Conservation (phyloP, 2,888 invertebrate genomes). For the Exocentrus adspersus region DNA sequence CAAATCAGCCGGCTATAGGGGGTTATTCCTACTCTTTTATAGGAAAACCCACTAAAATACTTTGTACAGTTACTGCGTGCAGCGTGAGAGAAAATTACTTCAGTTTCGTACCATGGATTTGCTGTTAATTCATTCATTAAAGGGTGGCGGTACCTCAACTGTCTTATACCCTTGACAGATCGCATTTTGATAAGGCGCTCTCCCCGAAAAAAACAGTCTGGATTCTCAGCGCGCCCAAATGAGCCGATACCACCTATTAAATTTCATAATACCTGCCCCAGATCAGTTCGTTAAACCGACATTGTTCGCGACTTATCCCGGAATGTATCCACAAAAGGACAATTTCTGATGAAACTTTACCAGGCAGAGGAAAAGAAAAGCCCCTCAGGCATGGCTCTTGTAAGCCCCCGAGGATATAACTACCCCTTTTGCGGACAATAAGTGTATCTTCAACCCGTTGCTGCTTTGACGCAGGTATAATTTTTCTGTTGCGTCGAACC, state of each 20-base stretch:
- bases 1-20: constrained; percentile 32
- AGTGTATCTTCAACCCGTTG: constrained; percentile 48
- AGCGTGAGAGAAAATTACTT: neutral
- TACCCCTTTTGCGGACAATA: constrained; percentile 55
- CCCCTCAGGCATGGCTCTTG: constrained; percentile 34
- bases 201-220: constrained; percentile 6
- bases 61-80: constrained; percentile 1
- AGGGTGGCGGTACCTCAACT: too few relatives aligned
- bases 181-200: neutral
- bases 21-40: constrained; percentile 18
- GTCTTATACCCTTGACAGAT: too few relatives aligned
- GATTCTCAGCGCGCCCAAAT: constrained; percentile 18
- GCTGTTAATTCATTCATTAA: too few relatives aligned
- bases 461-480: too few relatives aligned
- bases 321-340: constrained; percentile 62
- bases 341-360: constrained; percentile 61
- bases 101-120: neutral
- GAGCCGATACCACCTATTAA: constrained; percentile 47
- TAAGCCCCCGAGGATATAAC: constrained; percentile 52
- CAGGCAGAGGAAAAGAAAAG: constrained; percentile 39
- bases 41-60: constrained; percentile 8
- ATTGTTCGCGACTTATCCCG: constrained; percentile 61
- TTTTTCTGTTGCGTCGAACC: too few relatives aligned
- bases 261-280: constrained; percentile 54
- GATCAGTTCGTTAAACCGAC: constrained; percentile 60